phyloP scores from a whole-genome alignment of 2,113 vertebrate species.

The Sebastes fasciatus region DNA sequence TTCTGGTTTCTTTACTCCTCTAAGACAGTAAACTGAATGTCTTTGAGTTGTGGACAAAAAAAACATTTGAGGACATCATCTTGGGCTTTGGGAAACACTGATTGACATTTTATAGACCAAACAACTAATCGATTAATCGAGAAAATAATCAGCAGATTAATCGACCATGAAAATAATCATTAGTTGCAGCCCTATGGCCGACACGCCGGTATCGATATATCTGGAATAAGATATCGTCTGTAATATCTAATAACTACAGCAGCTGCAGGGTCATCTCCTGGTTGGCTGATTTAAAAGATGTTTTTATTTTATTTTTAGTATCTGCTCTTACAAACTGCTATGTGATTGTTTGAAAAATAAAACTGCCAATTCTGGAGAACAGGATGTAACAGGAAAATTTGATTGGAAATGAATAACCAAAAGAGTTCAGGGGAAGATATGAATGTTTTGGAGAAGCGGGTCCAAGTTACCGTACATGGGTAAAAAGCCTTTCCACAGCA shows the following conservation, averaged over 20 bases:
- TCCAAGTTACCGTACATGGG: neutral
- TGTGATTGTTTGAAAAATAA: neutral
- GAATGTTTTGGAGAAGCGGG: neutral
- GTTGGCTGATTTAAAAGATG: neutral
- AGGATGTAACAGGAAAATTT: neutral
- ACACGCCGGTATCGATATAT: neutral
- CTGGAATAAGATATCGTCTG: neutral
- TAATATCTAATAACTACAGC: neutral
- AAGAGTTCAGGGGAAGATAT: neutral
- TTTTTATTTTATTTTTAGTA: neutral
- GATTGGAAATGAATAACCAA: neutral
- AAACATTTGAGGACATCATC: no score
- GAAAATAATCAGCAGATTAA: no score
- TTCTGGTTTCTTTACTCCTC: no score
- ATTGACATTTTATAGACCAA: no score
- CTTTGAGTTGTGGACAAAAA: no score
- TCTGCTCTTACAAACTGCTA: neutral
- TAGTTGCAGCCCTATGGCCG: no score
- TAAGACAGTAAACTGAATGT: no score
- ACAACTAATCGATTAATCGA: no score
- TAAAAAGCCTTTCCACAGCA: constrained; percentile 24
- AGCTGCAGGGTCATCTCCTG: neutral
- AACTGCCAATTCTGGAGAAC: neutral
- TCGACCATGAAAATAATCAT: no score
- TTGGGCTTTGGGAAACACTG: no score